Evolutionary conservation across 2,797 vertebrate species (phyloP), one percentile per base, ranked within the genome.

Genomic region (Clamator glandarius): DNA sequence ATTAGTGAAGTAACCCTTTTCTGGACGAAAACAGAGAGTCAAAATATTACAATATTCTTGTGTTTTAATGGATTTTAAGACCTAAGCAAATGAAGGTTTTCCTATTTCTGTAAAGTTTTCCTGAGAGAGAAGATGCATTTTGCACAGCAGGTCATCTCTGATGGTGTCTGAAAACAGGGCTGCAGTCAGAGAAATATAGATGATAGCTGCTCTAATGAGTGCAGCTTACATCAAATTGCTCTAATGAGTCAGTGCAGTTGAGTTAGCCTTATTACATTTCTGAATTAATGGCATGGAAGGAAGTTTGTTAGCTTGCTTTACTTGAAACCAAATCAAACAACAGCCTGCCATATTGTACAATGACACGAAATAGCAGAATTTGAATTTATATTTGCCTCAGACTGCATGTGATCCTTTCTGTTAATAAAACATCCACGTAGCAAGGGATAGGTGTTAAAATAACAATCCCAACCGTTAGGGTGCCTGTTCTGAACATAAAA

Each of bases 211-310:
- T 84, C 59, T 94, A 84, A 91, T n/a, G 70, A 95, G 80, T 17
- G 33, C 73, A 78, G 84, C 79, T 88, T 92, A 74, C 84, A 84
- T 76, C 66, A 36, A 57, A 94, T 88, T 81, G 69, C 59, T 84
- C 73, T 92, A 93, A 89, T 93, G 94, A 96, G 90, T 52, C 92
- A 41, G 36, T 77, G 76, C 59, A 52, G 76, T 88, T 92, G 63
- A 68, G 51, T 79, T 87, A 63, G 89, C 59, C 89, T 84, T 81
- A 70, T 50, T 96, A 61, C 79, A 66, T 46, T 35, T 39, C 76
- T 86, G 96, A 91, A 90, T 88, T 95, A 93, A 94, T 93, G 89
- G 52, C 77, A 93, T 70, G 77, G 77, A 95, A 94, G 87, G 84
- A 93, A 88, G 69, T 94, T 85, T 89, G 62, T 69, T 66, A 83